phyloP scores from a whole-genome alignment of 2,888 invertebrate genomes.

The Smittia sp. region DNA sequence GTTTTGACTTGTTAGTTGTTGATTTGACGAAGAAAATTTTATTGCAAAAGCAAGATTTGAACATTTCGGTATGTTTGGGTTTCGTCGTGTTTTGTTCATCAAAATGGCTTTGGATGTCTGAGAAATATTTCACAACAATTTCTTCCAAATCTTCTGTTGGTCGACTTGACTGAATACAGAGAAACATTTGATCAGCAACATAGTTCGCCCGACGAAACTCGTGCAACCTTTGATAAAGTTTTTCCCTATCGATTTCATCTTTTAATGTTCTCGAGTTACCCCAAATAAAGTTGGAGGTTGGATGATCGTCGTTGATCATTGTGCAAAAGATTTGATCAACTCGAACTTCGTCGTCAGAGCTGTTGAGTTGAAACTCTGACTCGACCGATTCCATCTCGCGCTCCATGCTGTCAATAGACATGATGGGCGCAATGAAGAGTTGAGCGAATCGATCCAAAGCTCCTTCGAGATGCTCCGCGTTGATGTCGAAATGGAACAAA shows the following conservation, averaged over 20 bases:
- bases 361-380: constrained; percentile 20
- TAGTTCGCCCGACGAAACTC: constrained; percentile 69
- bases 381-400: constrained; percentile 78
- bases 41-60: constrained; percentile 48
- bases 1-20: constrained; percentile 66
- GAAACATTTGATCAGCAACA: constrained; percentile 82
- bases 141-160: constrained; percentile 51
- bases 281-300: constrained; percentile 78
- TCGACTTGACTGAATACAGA: constrained; percentile 69
- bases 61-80: constrained; percentile 42
- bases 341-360: constrained; percentile 53
- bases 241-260: constrained; percentile 65
- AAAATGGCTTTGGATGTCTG: not conserved
- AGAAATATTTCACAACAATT: not conserved
- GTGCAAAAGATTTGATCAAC: not conserved
- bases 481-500: constrained; percentile 84
- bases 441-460: constrained; percentile 85
- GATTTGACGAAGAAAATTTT: constrained; percentile 69
- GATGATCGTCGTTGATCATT: constrained; percentile 57
- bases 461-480: constrained; percentile 70
- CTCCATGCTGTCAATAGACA: constrained; percentile 80
- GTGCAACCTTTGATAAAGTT: constrained; percentile 66
- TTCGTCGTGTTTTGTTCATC: not conserved
- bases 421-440: constrained; percentile 81
- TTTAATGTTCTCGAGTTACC: constrained; percentile 74